phyloP scores from a whole-genome alignment of 2,888 invertebrate genomes.

The Dioctria rufipes region DNA sequence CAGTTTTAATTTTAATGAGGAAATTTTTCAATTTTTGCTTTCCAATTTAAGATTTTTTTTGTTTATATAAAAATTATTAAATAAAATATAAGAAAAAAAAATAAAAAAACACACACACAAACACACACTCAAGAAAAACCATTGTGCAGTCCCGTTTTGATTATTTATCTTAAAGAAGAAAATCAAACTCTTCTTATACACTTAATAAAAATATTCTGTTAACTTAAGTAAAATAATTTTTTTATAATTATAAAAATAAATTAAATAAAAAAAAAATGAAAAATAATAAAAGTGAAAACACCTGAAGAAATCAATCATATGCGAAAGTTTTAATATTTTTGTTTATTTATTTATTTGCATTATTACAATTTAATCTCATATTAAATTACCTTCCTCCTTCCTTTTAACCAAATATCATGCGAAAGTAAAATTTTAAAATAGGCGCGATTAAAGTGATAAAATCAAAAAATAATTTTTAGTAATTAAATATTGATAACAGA shows the following conservation, averaged over 20 bases:
- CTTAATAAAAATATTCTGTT: conserved; percentile 22
- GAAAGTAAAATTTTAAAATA: no score
- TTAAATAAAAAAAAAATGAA: no score
- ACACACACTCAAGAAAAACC: conserved; percentile 59
- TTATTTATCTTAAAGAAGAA: conserved; percentile 36
- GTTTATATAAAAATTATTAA: neutral
- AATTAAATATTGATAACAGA: no score
- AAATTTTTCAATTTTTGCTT: conserved; percentile 35
- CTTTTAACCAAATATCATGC: no score
- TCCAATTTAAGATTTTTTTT: conserved; percentile 7
- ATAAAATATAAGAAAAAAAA: conserved; percentile 33
- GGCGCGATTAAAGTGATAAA: no score
- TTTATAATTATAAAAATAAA: conserved; percentile 11
- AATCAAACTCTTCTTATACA: neutral
- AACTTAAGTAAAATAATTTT: conserved; percentile 5
- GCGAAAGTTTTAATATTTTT: neutral
- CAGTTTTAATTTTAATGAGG: conserved; percentile 48
- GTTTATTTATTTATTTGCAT: no score
- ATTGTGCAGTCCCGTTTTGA: conserved; percentile 60
- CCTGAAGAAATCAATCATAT: conserved; percentile 21
- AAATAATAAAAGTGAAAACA: neutral
- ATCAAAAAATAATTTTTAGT: no score
- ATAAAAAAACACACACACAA: conserved; percentile 30
- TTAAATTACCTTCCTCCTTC: no score
- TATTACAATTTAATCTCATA: no score